Percentiles rank a stretch among this genome's conserved stretches.
These are phyloP conservation scores for Drosophila falleni DNA, from an alignment of 2,888 invertebrate genomes.

Conservation along the genomic window DNA sequence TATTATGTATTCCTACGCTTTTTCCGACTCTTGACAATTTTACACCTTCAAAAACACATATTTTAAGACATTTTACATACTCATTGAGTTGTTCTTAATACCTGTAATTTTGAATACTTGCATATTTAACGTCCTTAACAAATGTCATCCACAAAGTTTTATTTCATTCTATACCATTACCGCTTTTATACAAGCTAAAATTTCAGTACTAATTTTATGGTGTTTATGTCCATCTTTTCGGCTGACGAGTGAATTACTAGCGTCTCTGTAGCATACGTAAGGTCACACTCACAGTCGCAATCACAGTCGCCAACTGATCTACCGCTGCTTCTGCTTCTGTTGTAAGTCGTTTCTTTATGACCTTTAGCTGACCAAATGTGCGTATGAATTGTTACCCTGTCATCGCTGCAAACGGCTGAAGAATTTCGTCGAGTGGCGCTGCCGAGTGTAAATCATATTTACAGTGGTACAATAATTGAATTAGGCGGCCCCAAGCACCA, in stretches of 20 bases:
- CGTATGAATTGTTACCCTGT: conserved; percentile 56
- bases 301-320: conserved; percentile 14
- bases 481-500: conserved; percentile 54
- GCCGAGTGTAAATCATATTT: conserved; percentile 76
- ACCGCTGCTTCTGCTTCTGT: conserved; percentile 12
- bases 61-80: conserved; percentile 32
- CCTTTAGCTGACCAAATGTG: conserved; percentile 69
- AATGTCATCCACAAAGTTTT: no score
- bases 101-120: conserved; percentile 21
- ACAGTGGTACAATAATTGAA: conserved; percentile 81
- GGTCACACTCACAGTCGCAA: background rate
- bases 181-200: background rate
- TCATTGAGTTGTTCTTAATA: conserved; percentile 12
- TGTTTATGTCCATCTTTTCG: background rate
- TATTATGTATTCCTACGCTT: background rate
- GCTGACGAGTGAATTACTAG: conserved; percentile 9
- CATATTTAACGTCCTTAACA: background rate
- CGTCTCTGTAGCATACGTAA: conserved; percentile 11
- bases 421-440: conserved; percentile 40
- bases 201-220: background rate
- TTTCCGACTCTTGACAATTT: conserved; percentile 36
- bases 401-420: conserved; percentile 30
- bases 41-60: conserved; percentile 19
- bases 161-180: background rate
- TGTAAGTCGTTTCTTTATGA: conserved; percentile 74